Base-by-base conservation (phyloP, 2,888 invertebrate species). In the Drosophila flavopinicola region DNA sequence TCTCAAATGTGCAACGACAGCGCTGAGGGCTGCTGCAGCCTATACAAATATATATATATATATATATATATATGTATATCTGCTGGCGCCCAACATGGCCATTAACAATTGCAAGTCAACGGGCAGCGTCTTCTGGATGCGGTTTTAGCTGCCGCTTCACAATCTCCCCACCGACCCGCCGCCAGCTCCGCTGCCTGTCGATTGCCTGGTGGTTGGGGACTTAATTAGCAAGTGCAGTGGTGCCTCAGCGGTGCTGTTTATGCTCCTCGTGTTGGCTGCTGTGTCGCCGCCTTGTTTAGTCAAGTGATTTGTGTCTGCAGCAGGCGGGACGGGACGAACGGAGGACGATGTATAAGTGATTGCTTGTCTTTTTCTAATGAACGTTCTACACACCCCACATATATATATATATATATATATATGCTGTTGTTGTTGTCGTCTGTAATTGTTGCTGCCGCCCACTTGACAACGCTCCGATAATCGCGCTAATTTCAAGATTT, bases 401-500 rank as follows among this genome's bases (percentile, higher is more conserved):
- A 13, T 58, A 37, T 35, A 29, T 27, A 27, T 44, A 35, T 52
- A n/a, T n/a, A n/a, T n/a, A n/a, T n/a, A n/a, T n/a, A n/a, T n/a
- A n/a, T 56, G 20, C 47, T 60, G 35, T 20, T 37, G 39, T 51
- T 60, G 61, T 68, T 79, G 69, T 85, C 82, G 77, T 61, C 48
- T 63, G 63, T 70, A 78, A 78, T 85, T 85, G 80, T 66, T 67
- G 65, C 60, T 64, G 52, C 54, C 72, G 69, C 69, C 74, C 85
- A 65, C 80, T 84, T 74, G 61, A 76, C 86, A 83, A 83, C 87
- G 83, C 83, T 83, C 79, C 85, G 87, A 88, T 90, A 89, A 90
- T 90, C 89, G 89, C 88, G 90, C 89, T 90, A 90, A 90, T 90
- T 90, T 88, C 88, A 90, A 90, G 89, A 90, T 90, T 89, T 89